Conservation (phyloP, 2,113 vertebrate genomes). For the Cynoglossus semilaevis region DNA sequence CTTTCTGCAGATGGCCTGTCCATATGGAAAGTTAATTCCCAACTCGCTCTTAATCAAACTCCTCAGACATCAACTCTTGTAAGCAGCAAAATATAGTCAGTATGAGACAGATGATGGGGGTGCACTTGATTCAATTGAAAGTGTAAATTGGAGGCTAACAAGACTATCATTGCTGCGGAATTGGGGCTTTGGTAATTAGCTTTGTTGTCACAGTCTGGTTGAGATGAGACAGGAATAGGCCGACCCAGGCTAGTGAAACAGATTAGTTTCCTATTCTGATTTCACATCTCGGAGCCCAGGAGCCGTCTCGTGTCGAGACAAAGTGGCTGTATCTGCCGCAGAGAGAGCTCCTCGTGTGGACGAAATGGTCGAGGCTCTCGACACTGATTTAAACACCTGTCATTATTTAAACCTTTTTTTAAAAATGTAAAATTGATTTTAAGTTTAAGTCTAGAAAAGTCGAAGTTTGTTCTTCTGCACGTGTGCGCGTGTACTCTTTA, state of each 20-base stretch:
- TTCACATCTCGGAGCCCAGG: constrained; percentile 29
- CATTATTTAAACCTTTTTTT: no score
- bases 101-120: constrained; percentile 54
- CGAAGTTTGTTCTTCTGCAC: no score
- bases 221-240: constrained; percentile 46
- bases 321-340: constrained; percentile 4
- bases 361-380: no score
- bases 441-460: no score
- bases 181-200: constrained; percentile 57
- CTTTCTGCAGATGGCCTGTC: constrained; percentile 17
- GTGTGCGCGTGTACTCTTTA: no score
- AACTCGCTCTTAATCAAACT: constrained; percentile 31
- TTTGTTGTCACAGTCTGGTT: constrained; percentile 56
- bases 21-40: constrained; percentile 23
- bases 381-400: no score
- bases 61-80: constrained; percentile 27
- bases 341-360: neutral
- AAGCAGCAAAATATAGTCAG: constrained; percentile 48
- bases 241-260: constrained; percentile 46
- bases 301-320: neutral
- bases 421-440: no score
- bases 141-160: constrained; percentile 63
- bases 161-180: constrained; percentile 55
- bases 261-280: constrained; percentile 44
- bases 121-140: constrained; percentile 61